Base-by-base conservation (phyloP, 2,113 vertebrate genomes). In the Noturus placidus region DNA sequence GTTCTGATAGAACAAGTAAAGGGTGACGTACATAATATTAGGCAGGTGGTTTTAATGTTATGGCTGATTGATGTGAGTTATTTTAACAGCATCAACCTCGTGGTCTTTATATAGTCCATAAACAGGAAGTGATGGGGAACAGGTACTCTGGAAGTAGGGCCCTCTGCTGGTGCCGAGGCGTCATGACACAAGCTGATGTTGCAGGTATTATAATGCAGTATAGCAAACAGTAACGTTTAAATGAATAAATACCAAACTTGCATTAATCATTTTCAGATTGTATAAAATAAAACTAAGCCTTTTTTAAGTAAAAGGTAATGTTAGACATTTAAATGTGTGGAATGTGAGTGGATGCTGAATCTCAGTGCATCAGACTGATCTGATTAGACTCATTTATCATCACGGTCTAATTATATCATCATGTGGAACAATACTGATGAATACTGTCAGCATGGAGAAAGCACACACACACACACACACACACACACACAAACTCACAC, bases 341-440 rank as follows among this genome's bases (percentile, higher is more conserved):
- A 72, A 72, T 72, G 69, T 38, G 17, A 20, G 8, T 22, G 69
- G 69, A 30, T 33, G 65, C 14, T 33, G 65, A 72, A 19, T 72
- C 33, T 74, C 35, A 38, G 70, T 42, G 70, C 35, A 19, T 42
- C 70, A 74, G 70, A 22, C 70, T 74, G 70, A 74, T 74, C 70
- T 42, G 70, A 74, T 74, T 74, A 74, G 20, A 74, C 70, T 38
- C 3, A 74, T 74, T 74, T 25, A 74, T 74, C 35, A 74, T 74
- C 70, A 74, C 35, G 22, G 19, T 20, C 70, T 74, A 74, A 74
- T 74, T 74, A 74, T 33, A 74, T 74, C 19, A 10, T 42, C 35
- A 42, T 42, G 70, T 11, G 70, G 70, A 74, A 74, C 35, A 74
- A 25, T 74, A 74, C 35, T 74, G 70, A 74, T 74, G 35, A 74